phyloP scores from a whole-genome alignment of 2,797 vertebrate genomes.

The Knipowitschia caucasica region DNA sequence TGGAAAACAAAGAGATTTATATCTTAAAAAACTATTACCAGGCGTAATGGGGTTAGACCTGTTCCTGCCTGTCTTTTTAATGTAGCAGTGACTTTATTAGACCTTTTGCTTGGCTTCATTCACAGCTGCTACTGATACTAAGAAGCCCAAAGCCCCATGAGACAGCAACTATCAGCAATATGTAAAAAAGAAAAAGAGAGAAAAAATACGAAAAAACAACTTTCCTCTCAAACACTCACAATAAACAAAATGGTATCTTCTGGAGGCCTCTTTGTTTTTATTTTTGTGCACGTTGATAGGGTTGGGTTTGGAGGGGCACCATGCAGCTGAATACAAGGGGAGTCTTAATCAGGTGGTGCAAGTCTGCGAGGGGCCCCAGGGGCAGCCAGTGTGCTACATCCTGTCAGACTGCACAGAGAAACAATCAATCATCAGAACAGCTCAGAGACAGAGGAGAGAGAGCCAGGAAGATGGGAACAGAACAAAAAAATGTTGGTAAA shows the following conservation, averaged over 20 bases:
- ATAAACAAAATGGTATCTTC: slow-evolving; percentile 71
- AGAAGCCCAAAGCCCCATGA: slow-evolving; percentile 64
- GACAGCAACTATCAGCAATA: slow-evolving; percentile 62
- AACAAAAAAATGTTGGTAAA: slow-evolving; percentile 22
- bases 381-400: slow-evolving; percentile 86
- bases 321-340: slow-evolving; percentile 87
- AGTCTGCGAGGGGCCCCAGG: slow-evolving; percentile 83
- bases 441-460: slow-evolving; percentile 71
- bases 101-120: slow-evolving; percentile 71
- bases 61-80: slow-evolving; percentile 68
- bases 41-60: slow-evolving; percentile 66
- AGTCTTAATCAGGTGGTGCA: slow-evolving; percentile 91
- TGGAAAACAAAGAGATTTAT: slow-evolving; percentile 71
- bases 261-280: slow-evolving; percentile 62
- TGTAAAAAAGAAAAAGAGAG: no score
- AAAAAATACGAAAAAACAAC: no score
- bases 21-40: slow-evolving; percentile 72
- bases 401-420: slow-evolving; percentile 88
- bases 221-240: slow-evolving; percentile 41
- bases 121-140: slow-evolving; percentile 70
- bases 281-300: slow-evolving; percentile 64
- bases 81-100: slow-evolving; percentile 74
- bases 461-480: slow-evolving; percentile 53
- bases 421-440: slow-evolving; percentile 93
- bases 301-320: slow-evolving; percentile 76